phyloP scores from a whole-genome alignment of 2,888 invertebrate genomes.

The Erebia epiphron region DNA sequence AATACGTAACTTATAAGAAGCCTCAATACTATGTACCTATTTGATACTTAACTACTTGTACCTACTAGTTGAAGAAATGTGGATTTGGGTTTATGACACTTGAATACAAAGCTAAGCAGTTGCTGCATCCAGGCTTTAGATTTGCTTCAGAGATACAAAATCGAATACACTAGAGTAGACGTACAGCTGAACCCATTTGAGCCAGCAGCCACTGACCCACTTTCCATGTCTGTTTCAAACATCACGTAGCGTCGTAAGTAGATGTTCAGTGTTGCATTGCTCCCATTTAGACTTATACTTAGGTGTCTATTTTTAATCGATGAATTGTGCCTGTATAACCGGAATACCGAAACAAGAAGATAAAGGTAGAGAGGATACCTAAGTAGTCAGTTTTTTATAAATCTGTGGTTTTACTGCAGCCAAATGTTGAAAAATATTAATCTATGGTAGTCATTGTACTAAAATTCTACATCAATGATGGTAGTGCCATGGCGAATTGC shows the following conservation, averaged over 20 bases:
- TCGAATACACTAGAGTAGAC: conserved; percentile 9
- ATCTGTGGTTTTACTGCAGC: too few relatives aligned
- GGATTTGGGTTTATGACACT: not conserved
- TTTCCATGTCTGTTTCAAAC: conserved; percentile 21
- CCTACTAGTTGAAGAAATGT: too few relatives aligned
- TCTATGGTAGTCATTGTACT: too few relatives aligned
- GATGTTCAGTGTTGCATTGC: conserved; percentile 9
- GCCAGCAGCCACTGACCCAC: conserved; percentile 27
- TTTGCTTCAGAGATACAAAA: conserved; percentile 7
- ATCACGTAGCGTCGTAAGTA: conserved; percentile 6
- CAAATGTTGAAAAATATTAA: too few relatives aligned
- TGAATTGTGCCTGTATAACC: not conserved
- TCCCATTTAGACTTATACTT: not conserved
- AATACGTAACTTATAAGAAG: too few relatives aligned
- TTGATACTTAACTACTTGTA: too few relatives aligned
- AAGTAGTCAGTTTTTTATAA: too few relatives aligned
- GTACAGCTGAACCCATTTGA: conserved; percentile 15
- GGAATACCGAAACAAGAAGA: too few relatives aligned
- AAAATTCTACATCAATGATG: too few relatives aligned
- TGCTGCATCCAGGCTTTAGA: not conserved
- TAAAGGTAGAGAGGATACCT: too few relatives aligned
- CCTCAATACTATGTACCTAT: too few relatives aligned
- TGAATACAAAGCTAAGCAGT: not conserved
- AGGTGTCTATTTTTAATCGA: conserved; percentile 10
- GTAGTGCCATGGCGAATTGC: too few relatives aligned